These are phyloP conservation scores for Eurois occulta DNA, from an alignment of 2,888 invertebrate species.

Conservation along the genomic window DNA sequence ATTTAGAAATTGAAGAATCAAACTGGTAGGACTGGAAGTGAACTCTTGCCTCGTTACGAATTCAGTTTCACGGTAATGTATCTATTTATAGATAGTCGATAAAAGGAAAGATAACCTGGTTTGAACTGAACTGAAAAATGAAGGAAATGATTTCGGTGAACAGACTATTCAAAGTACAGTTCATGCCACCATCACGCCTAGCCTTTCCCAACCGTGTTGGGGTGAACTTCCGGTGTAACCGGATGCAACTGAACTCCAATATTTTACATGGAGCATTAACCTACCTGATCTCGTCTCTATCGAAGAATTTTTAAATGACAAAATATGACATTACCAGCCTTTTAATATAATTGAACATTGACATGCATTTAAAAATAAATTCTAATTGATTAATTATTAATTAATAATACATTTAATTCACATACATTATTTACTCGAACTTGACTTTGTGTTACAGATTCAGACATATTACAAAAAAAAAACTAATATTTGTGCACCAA, in stretches of 20 bases:
- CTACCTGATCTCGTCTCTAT: not conserved
- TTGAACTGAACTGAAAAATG: constrained; percentile 1
- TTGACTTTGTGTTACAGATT: too few relatives aligned
- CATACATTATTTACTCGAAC: too few relatives aligned
- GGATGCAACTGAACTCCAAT: not conserved
- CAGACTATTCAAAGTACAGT: not conserved
- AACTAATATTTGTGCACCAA: too few relatives aligned
- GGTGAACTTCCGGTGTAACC: not conserved
- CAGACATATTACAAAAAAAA: too few relatives aligned
- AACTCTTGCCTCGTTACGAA: not conserved
- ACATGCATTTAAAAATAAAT: too few relatives aligned
- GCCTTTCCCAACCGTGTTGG: not conserved
- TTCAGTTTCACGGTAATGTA: not conserved
- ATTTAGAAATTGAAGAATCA: constrained; percentile 5
- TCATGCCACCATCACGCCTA: not conserved
- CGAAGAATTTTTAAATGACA: too few relatives aligned
- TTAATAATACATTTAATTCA: too few relatives aligned
- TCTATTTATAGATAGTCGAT: not conserved
- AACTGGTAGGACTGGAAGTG: not conserved
- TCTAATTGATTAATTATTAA: too few relatives aligned
- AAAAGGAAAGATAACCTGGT: not conserved
- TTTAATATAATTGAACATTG: too few relatives aligned
- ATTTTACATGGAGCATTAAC: not conserved
- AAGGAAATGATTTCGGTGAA: not conserved
- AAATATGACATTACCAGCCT: too few relatives aligned